Evolutionary conservation across 2,797 vertebrate species (phyloP).

Genomic region (Tapera naevia): DNA sequence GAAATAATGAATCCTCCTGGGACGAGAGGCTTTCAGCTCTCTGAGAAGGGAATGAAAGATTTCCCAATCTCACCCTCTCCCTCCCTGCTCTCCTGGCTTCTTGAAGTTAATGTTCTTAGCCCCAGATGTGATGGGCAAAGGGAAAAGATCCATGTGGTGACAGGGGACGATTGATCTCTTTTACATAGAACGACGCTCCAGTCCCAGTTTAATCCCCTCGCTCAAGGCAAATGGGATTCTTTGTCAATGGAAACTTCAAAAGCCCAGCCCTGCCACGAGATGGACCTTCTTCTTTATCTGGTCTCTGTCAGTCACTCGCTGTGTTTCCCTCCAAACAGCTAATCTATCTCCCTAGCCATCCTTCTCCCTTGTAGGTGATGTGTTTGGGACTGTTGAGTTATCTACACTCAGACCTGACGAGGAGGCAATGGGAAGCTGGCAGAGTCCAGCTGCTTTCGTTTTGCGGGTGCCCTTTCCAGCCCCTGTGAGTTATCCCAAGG

Average conservation of each 20-base stretch:
- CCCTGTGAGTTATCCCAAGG: not conserved
- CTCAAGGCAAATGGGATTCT: slow-evolving; percentile 73
- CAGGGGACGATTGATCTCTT: slow-evolving; percentile 71
- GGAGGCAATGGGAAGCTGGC: not conserved
- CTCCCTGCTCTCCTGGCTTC: slow-evolving; percentile 53
- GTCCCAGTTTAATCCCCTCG: slow-evolving; percentile 70
- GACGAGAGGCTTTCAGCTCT: slow-evolving; percentile 65
- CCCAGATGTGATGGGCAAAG: slow-evolving; percentile 46
- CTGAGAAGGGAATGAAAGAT: slow-evolving; percentile 65
- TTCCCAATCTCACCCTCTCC: slow-evolving; percentile 55
- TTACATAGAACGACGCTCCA: slow-evolving; percentile 60
- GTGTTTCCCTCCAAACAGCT: slow-evolving; percentile 67
- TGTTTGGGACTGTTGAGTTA: slow-evolving; percentile 29
- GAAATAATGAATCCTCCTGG: slow-evolving; percentile 67
- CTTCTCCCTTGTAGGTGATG: not conserved
- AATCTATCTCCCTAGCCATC: slow-evolving; percentile 55
- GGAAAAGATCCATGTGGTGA: slow-evolving; percentile 63
- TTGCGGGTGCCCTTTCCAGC: not conserved
- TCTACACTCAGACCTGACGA: not conserved
- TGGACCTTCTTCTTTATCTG: slow-evolving; percentile 69
- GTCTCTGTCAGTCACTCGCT: slow-evolving; percentile 60
- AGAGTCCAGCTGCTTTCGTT: not conserved
- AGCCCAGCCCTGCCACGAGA: slow-evolving; percentile 35
- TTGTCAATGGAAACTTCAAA: slow-evolving; percentile 76
- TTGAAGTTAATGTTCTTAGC: slow-evolving; percentile 72